These are phyloP conservation scores for Speoplatyrhinus poulsoni DNA, from an alignment of 2,113 vertebrate genomes.

Conservation along the genomic window DNA sequence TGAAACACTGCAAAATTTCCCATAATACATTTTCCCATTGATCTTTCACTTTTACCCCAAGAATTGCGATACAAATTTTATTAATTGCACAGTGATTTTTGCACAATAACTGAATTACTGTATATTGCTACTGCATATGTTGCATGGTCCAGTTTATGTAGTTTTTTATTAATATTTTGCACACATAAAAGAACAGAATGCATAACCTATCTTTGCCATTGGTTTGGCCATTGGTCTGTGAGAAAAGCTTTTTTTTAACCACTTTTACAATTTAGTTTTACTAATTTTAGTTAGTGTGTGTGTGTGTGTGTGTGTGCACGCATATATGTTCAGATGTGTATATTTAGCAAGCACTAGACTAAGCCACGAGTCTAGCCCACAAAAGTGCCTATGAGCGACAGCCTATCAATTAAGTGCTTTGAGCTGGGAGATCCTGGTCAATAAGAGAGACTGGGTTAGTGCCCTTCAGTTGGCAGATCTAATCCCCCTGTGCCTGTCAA, in stretches of 20 bases:
- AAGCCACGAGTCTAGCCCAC: constrained; percentile 22
- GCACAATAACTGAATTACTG: no score
- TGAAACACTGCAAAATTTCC: no score
- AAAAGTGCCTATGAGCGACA: constrained; percentile 37
- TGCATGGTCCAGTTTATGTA: no score
- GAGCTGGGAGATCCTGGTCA: constrained; percentile 52
- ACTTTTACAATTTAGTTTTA: neutral
- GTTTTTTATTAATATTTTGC: no score
- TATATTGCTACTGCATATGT: no score
- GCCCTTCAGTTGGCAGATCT: constrained; percentile 33
- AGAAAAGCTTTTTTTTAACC: neutral
- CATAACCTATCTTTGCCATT: no score
- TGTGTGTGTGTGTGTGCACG: neutral
- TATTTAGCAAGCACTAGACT: constrained; percentile 25
- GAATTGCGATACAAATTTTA: no score
- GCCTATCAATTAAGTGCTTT: constrained; percentile 53
- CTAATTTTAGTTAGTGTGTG: constrained; percentile 1
- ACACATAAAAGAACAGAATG: no score
- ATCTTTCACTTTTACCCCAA: no score
- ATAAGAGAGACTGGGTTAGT: constrained; percentile 53
- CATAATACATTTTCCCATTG: no score
- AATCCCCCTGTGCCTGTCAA: constrained; percentile 54
- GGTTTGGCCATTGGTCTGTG: neutral
- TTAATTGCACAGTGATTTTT: no score
- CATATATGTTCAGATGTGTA: neutral